A percentile compares a stretch with the other conserved stretches of the same genome.
phyloP scores from a whole-genome alignment of 2,113 vertebrate genomes.

The Pachycephala philippinensis region DNA sequence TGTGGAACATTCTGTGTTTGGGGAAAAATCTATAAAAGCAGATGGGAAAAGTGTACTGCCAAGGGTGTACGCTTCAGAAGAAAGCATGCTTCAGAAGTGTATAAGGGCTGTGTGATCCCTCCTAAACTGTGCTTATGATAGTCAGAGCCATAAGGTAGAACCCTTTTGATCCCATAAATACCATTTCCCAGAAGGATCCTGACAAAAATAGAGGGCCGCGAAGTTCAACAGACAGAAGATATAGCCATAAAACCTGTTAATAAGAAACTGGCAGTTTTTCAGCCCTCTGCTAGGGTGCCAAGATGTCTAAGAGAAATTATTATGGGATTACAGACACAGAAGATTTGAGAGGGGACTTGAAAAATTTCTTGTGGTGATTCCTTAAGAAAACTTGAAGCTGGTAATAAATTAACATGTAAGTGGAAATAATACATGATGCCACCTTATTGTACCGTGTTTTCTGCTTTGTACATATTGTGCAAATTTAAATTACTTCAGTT shows the following conservation, averaged over 20 bases:
- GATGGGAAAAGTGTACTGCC: background rate
- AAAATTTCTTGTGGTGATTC: background rate
- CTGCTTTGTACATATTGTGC: background rate
- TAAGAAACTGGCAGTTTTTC: background rate
- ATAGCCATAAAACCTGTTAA: background rate
- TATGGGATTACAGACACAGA: background rate
- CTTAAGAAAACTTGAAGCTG: background rate
- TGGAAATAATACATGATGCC: background rate
- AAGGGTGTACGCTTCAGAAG: background rate
- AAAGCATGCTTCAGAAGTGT: background rate
- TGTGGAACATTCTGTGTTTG: background rate
- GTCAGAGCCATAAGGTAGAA: background rate
- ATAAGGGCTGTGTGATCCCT: background rate
- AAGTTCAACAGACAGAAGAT: background rate
- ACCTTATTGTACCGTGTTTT: background rate
- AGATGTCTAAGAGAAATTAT: background rate
- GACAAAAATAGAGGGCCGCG: background rate
- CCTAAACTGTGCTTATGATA: background rate
- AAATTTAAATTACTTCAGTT: slow-evolving; percentile 49
- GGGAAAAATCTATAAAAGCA: background rate
- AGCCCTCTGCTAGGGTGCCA: background rate
- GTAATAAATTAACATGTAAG: slow-evolving; percentile 1
- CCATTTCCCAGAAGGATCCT: background rate
- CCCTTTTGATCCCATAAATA: background rate
- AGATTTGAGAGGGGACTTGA: background rate